Percentiles rank a stretch among this genome's conserved stretches.
These are phyloP conservation scores for Tetramorium bicarinatum DNA, from an alignment of 2,888 invertebrate genomes.

Conservation along the genomic window DNA sequence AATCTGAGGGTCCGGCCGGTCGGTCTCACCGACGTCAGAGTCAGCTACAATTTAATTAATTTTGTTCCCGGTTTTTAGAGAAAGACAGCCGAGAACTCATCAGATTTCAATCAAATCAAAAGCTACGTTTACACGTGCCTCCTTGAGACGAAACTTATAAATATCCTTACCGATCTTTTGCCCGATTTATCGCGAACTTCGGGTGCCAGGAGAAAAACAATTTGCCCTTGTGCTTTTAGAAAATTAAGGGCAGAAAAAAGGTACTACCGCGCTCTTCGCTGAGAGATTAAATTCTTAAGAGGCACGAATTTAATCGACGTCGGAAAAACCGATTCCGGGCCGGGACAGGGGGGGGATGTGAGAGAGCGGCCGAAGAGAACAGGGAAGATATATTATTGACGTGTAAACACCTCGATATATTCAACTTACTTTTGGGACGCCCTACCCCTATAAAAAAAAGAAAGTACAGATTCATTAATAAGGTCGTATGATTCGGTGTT, in stretches of 20 bases:
- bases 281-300: neutral
- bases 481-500: conserved; percentile 55
- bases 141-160: neutral
- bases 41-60: neutral
- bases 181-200: neutral
- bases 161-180: neutral
- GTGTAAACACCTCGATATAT: conserved; percentile 81
- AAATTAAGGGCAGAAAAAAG: neutral
- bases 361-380: conserved; percentile 79
- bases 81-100: neutral
- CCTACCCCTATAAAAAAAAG: conserved; percentile 86
- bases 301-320: conserved; percentile 30
- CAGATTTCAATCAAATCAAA: neutral
- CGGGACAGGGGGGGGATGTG: conserved; percentile 59
- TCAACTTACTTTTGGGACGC: conserved; percentile 87
- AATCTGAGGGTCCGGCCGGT: conserved; percentile 16
- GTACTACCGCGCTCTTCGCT: too few species aligned
- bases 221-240: neutral
- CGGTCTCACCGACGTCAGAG: conserved; percentile 31
- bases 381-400: conserved; percentile 83
- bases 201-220: neutral
- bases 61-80: neutral
- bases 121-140: neutral
- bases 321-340: conserved; percentile 37
- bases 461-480: conserved; percentile 85